Conservation (phyloP, 2,888 invertebrate genomes). For the Liopterus haemorrhoidalis region DNA sequence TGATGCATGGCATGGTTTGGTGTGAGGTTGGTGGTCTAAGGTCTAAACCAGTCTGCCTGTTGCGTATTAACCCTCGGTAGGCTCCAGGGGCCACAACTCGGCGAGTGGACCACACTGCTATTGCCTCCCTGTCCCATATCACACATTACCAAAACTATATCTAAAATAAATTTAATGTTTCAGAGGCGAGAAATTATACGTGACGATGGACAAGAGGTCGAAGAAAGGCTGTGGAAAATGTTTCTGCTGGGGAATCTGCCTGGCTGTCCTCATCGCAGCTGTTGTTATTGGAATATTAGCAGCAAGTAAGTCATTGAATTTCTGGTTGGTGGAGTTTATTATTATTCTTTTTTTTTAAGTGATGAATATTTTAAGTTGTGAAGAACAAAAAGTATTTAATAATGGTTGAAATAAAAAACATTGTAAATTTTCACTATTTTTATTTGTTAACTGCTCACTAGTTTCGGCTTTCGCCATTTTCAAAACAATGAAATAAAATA, state of each 20-base stretch:
- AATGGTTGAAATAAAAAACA: too few species aligned
- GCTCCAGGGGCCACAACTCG: neutral
- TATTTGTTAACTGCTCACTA: too few species aligned
- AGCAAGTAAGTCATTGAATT: conserved; percentile 62
- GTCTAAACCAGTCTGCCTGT: conserved; percentile 9
- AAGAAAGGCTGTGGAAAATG: conserved; percentile 60
- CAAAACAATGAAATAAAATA: too few species aligned
- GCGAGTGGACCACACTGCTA: conserved; percentile 20
- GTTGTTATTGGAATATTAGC: conserved; percentile 67
- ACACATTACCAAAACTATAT: neutral
- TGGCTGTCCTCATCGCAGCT: conserved; percentile 58
- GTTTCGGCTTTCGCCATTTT: too few species aligned
- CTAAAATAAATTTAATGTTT: conserved; percentile 40
- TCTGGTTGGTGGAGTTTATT: too few species aligned
- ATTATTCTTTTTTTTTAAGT: too few species aligned
- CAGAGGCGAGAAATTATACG: conserved; percentile 77
- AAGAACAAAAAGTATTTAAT: too few species aligned
- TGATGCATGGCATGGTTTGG: conserved; percentile 22
- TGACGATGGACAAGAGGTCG: conserved; percentile 72
- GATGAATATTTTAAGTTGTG: too few species aligned
- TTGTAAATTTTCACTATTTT: too few species aligned
- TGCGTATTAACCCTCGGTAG: conserved; percentile 17
- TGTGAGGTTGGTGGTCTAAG: conserved; percentile 15
- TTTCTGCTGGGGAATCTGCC: conserved; percentile 64
- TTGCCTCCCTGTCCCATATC: neutral